phyloP scores from a whole-genome alignment of 2,113 vertebrate genomes.

The Phylloscopus whistleri region DNA sequence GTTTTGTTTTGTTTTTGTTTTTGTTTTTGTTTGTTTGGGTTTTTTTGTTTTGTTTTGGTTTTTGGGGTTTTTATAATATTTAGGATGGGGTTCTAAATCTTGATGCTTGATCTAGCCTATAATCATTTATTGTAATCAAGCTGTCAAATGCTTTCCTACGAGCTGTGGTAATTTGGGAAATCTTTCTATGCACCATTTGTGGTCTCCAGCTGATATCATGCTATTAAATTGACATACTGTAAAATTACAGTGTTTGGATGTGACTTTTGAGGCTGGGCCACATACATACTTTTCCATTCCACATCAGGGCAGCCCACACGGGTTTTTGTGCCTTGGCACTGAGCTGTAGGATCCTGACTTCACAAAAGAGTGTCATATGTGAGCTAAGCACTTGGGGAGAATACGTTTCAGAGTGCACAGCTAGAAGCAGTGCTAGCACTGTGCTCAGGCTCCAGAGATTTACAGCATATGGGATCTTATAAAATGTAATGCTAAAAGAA shows the following conservation, averaged over 20 bases:
- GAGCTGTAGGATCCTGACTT: not conserved
- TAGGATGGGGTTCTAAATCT: not conserved
- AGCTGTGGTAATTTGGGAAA: not conserved
- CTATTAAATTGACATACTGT: not conserved
- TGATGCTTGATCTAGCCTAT: not conserved
- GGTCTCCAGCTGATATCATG: not conserved
- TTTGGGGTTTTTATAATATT: not conserved
- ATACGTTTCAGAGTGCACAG: not conserved
- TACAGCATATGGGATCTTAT: not conserved
- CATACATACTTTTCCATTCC: not conserved
- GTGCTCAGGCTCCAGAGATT: not conserved
- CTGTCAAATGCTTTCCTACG: not conserved
- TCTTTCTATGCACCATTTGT: not conserved
- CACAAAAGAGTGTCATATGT: not conserved
- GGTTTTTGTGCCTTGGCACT: not conserved
- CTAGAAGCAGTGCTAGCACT: not conserved
- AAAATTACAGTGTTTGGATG: not conserved
- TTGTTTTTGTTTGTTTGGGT: too few relatives aligned
- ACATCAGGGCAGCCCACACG: not conserved
- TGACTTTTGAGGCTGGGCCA: not conserved
- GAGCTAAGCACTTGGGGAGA: not conserved
- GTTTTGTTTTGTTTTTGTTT: fast-evolving
- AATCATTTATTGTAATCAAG: not conserved
- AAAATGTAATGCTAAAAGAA: not conserved
- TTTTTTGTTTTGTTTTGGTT: fast-evolving